phyloP scores from a whole-genome alignment of 2,888 invertebrate genomes.

The Heliconius ismenius region DNA sequence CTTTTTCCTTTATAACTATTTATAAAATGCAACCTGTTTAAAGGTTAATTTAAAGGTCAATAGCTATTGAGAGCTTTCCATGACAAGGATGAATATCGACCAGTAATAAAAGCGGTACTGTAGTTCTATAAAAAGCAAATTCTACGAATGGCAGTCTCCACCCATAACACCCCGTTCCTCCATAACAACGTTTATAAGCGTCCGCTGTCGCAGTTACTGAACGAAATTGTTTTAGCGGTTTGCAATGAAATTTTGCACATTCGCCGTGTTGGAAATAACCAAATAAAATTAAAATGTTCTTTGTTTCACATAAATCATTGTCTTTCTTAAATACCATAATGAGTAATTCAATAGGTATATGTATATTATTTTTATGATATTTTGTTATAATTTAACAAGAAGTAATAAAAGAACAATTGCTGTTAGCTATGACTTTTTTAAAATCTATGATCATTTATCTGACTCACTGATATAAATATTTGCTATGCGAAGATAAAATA shows the following conservation, averaged over 20 bases:
- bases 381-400: no score
- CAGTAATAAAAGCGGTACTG: conserved; percentile 49
- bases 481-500: neutral
- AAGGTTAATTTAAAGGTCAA: conserved; percentile 17
- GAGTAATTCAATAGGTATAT: neutral
- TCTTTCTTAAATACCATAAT: neutral
- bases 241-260: neutral
- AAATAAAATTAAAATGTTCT: neutral
- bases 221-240: conserved; percentile 11
- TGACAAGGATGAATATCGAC: conserved; percentile 51
- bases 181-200: conserved; percentile 27
- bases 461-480: neutral
- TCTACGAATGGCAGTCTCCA: conserved; percentile 47
- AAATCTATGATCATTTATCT: neutral
- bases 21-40: neutral
- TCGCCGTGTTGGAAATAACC: neutral
- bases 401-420: no score
- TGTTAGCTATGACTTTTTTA: no score
- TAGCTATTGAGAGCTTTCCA: conserved; percentile 22
- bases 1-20: neutral
- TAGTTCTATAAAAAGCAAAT: conserved; percentile 56
- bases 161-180: conserved; percentile 35
- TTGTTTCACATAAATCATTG: neutral
- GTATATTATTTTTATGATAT: neutral
- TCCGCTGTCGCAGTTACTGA: conserved; percentile 23